A percentile compares a stretch with the other conserved stretches of the same genome.
These are phyloP conservation scores for Brachionus rubens DNA, from an alignment of 1,140 invertebrate genomes.

Conservation along the genomic window DNA sequence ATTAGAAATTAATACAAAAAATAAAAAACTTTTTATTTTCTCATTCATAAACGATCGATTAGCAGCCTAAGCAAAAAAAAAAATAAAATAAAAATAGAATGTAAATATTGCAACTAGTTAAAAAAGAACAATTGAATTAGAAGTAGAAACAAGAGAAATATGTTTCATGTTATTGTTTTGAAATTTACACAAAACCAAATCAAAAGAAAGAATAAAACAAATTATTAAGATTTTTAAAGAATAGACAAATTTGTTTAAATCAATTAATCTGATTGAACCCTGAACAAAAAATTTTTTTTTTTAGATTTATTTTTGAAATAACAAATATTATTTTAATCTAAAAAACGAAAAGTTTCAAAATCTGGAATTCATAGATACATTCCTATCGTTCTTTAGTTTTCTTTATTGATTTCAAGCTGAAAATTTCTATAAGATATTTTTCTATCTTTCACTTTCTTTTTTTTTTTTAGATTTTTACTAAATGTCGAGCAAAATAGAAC, in stretches of 20 bases:
- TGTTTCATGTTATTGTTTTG: conserved; percentile 19
- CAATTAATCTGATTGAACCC: conserved; percentile 6
- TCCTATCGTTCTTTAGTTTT: neutral
- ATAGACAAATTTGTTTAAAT: conserved; percentile 17
- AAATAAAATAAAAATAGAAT: too few species aligned
- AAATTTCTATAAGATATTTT: too few species aligned
- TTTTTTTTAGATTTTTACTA: neutral
- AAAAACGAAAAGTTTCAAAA: neutral
- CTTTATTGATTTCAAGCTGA: neutral
- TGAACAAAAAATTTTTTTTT: neutral
- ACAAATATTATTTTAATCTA: conserved; percentile 17
- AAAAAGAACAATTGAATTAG: neutral
- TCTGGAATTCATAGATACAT: conserved; percentile 17
- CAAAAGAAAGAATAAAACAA: too few species aligned
- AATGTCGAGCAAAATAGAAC: conserved; percentile 39
- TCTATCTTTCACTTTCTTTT: too few species aligned
- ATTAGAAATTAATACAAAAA: conserved; percentile 8
- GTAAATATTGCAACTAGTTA: neutral
- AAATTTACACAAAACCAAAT: too few species aligned
- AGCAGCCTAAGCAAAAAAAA: too few species aligned
- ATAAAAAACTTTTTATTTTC: neutral
- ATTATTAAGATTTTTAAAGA: too few species aligned
- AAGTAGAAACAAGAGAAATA: conserved; percentile 3
- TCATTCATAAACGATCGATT: neutral
- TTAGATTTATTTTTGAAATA: neutral